phyloP scores from a whole-genome alignment of 1,140 invertebrate species.

The Pogonomyrmex barbatus region DNA sequence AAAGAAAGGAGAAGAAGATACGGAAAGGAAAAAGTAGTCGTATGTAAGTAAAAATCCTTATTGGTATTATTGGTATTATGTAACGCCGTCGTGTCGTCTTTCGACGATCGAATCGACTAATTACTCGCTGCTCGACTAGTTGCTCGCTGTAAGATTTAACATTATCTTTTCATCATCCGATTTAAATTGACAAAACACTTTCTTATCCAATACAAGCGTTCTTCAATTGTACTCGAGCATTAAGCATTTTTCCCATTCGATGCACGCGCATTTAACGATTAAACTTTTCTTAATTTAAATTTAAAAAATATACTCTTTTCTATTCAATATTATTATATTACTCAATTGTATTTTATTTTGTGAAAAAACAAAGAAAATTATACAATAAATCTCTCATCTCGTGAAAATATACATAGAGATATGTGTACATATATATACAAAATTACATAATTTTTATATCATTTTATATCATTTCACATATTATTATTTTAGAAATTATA shows the following conservation, averaged over 20 bases:
- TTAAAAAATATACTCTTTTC: background rate
- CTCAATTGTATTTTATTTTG: background rate
- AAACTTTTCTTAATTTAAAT: background rate
- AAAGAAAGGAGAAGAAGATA: background rate
- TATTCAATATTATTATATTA: background rate
- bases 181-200: background rate
- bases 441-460: background rate
- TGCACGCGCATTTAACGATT: too few species aligned
- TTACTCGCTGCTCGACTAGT: background rate
- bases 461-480: background rate
- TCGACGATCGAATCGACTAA: background rate
- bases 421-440: background rate
- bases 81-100: conserved; percentile 27
- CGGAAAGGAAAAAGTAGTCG: conserved; percentile 11
- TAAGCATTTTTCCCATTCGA: too few species aligned
- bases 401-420: too few species aligned
- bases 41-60: conserved; percentile 44
- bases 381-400: background rate
- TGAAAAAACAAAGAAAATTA: background rate
- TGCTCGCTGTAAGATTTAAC: conserved; percentile 4
- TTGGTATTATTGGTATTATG: conserved; percentile 37
- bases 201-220: background rate
- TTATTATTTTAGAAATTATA: background rate
- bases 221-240: background rate
- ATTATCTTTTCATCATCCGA: background rate